Conservation (phyloP, 2,113 vertebrate species). For the Aleadryas rufinucha region DNA sequence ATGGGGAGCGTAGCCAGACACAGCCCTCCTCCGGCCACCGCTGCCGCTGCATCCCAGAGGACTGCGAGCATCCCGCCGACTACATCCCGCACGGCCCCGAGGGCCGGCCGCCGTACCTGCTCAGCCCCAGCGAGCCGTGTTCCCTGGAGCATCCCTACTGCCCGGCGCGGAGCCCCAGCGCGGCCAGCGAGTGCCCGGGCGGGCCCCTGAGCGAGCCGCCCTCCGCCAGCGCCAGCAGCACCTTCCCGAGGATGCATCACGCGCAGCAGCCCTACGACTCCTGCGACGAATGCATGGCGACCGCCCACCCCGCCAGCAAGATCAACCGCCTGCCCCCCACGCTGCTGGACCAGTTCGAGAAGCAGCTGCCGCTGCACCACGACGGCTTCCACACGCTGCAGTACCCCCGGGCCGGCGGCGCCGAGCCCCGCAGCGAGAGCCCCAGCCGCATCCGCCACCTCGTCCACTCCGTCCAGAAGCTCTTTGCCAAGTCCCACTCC, state of each 20-base stretch:
- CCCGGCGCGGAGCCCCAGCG: constrained; percentile 72
- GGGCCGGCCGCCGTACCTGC: constrained; percentile 63
- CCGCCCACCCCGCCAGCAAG: constrained; percentile 83
- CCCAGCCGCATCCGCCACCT: constrained; percentile 97
- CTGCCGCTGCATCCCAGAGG: constrained; percentile 88
- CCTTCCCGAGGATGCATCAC: constrained; percentile 94
- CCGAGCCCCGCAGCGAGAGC: constrained; percentile 92
- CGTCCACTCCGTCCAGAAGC: constrained; percentile 97
- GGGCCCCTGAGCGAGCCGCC: constrained; percentile 82
- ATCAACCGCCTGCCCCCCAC: constrained; percentile 92
- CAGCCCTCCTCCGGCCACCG: constrained; percentile 82
- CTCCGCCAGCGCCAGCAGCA: constrained; percentile 83
- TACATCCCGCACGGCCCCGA: constrained; percentile 75
- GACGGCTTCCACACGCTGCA: constrained; percentile 98
- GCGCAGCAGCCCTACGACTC: constrained; percentile 88
- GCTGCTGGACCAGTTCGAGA: constrained; percentile 95
- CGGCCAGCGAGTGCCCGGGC: constrained; percentile 66
- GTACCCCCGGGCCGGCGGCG: constrained; percentile 87
- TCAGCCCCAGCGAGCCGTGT: constrained; percentile 82
- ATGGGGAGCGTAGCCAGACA: constrained; percentile 93
- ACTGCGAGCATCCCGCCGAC: constrained; percentile 78
- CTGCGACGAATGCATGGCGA: constrained; percentile 92
- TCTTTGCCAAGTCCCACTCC: constrained; percentile 98
- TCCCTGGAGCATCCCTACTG: constrained; percentile 84
- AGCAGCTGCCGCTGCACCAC: constrained; percentile 94